These are phyloP conservation scores for Mirounga angustirostris DNA, from an alignment of 2,113 vertebrate genomes.

Conservation along the genomic window DNA sequence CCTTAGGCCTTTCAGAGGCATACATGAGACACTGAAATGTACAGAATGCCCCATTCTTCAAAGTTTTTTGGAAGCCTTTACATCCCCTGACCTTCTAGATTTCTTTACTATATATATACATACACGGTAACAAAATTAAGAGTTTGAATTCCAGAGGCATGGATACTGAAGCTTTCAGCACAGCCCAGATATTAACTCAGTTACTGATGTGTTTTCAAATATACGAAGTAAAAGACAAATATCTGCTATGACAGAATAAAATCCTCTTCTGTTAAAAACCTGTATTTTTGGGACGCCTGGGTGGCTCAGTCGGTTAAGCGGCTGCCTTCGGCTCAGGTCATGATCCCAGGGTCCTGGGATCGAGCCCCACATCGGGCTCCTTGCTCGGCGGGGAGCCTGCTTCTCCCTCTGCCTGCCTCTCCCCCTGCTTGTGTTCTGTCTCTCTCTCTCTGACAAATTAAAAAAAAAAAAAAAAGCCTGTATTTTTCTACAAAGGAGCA, in stretches of 20 bases:
- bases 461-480: constrained; percentile 1
- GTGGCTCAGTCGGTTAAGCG: too few relatives aligned
- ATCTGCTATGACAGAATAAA: constrained; percentile 16
- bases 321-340: too few relatives aligned
- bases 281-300: not conserved
- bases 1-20: not conserved
- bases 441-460: too few relatives aligned
- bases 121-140: not conserved
- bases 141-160: constrained; percentile 26
- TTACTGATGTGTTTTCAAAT: constrained; percentile 18
- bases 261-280: constrained; percentile 49
- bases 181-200: not conserved
- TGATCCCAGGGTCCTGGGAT: too few relatives aligned
- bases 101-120: constrained; percentile 36
- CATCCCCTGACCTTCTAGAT: not conserved
- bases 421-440: too few relatives aligned
- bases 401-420: too few relatives aligned
- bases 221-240: constrained; percentile 10
- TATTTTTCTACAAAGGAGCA: constrained; percentile 38
- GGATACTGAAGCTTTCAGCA: constrained; percentile 24
- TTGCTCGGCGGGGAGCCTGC: too few relatives aligned
- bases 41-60: not conserved
- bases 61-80: constrained; percentile 21
- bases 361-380: too few relatives aligned
- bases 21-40: not conserved